Conservation (phyloP, 2,113 vertebrate genomes). For the Ammodytes marinus region DNA sequence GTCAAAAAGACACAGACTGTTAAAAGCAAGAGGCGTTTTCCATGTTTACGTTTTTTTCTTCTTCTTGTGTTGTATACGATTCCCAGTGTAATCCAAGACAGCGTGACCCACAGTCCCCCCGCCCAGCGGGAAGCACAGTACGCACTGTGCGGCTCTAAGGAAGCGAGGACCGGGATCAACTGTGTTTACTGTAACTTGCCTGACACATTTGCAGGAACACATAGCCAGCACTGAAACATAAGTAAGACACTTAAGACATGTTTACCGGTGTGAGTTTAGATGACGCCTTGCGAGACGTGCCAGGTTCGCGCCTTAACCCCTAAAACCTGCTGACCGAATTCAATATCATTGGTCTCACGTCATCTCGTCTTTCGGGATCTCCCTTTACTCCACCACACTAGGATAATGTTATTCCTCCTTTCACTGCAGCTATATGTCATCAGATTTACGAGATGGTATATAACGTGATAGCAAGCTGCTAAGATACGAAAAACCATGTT, state of each 20-base stretch:
- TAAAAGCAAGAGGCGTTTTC: not conserved
- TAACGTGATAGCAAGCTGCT: constrained; percentile 1
- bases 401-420: constrained; percentile 45
- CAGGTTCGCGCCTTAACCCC: not conserved
- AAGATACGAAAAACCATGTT: not conserved
- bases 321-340: not conserved
- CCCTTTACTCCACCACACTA: constrained; percentile 22
- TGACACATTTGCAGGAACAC: constrained; percentile 15
- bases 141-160: not conserved
- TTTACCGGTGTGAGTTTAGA: constrained; percentile 60
- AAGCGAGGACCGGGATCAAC: not conserved
- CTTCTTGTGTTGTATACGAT: not conserved
- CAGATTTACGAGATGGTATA: not conserved
- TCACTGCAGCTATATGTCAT: constrained; percentile 28
- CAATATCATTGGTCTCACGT: not conserved
- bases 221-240: constrained; percentile 33
- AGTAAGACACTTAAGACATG: constrained; percentile 60
- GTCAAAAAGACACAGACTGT: not conserved
- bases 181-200: constrained; percentile 65
- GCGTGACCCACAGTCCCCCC: not conserved
- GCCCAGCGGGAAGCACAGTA: not conserved
- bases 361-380: constrained; percentile 9
- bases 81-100: not conserved
- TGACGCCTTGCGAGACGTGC: constrained; percentile 21
- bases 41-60: not conserved